Evolutionary conservation across 2,797 vertebrate species (phyloP), one percentile per base, ranked within the genome.

Genomic region (Gobionotothen gibberifrons): DNA sequence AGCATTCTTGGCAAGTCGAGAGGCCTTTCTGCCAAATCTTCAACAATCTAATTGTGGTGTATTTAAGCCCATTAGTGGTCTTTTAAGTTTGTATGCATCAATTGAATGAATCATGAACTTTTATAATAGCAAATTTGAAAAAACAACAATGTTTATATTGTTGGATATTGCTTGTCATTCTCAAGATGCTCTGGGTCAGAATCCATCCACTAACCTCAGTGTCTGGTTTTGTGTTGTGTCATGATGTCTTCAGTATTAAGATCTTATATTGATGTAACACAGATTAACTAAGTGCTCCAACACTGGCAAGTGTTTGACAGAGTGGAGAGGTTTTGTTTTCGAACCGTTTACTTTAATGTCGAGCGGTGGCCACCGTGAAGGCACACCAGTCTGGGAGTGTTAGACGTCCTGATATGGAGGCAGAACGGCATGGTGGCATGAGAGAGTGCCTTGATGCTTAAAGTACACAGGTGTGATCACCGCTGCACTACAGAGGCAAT

Each of bases 1-100:
- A 76, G 90, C 76, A 84, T 90, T 92, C 78, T 90, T 92, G 89
- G 89, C 87, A 90, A 69, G 13, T 70, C 56, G 12, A 77, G 68
- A 64, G 58, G 60, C 46, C 65, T 46, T 56, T 76, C 55, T 81
- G 78, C 80, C 70, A 54, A 76, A 82, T 82, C 78, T 64, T 79
- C 75, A 71, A 12, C 85, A 75, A 89, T 89, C 62, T 78, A 81
- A 89, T 83, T 85, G 69, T 79, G 61, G 62, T 74, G 48, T 73
- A 52, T 78, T 84, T 84, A 53, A 73, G 46, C 75, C 67, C 72
- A 72, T 87, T 83, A 79, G 66, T 83, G 72, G 70, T 79, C 67
- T 77, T 74, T 80, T 60, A 72, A 74, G 63, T 81, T 84, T 79
- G 75, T 76, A 63, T 85, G 77, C 5, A 8, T 76, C 66, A 21